Conservation (phyloP, 2,113 vertebrate genomes). For the Platysteira castanea region DNA sequence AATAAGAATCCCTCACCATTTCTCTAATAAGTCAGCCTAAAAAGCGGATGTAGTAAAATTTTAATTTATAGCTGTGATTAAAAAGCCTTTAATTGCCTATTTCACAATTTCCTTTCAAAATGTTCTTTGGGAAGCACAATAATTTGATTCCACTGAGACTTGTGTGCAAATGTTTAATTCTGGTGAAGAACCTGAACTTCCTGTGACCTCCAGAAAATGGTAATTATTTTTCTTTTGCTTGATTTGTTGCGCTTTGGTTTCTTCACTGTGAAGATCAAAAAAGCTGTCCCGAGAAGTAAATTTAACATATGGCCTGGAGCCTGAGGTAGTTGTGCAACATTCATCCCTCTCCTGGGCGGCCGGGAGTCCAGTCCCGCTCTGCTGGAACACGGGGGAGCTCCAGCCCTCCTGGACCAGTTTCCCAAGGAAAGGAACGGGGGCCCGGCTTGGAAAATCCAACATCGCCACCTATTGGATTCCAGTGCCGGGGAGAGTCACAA, state of each 20-base stretch:
- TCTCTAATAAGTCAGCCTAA: not conserved
- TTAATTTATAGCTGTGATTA: constrained; percentile 9
- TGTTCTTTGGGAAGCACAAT: not conserved
- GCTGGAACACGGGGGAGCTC: not conserved
- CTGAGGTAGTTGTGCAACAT: not conserved
- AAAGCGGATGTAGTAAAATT: not conserved
- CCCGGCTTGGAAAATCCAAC: not conserved
- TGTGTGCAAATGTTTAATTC: constrained; percentile 34
- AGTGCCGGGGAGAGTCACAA: not conserved
- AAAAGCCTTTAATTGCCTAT: constrained; percentile 10
- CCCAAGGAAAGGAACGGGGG: not conserved
- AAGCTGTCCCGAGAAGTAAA: not conserved
- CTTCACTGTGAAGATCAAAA: not conserved
- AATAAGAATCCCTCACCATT: not conserved
- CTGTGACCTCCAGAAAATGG: not conserved
- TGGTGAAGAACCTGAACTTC: constrained; percentile 7
- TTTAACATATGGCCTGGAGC: not conserved
- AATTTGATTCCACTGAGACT: not conserved
- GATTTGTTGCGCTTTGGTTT: not conserved
- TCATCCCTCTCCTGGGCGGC: not conserved
- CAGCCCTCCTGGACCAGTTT: not conserved
- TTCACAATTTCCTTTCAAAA: constrained; percentile 33
- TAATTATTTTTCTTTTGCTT: constrained; percentile 7
- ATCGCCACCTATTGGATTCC: constrained; percentile 36
- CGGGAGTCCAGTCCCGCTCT: not conserved